Conservation (phyloP, 2,888 invertebrate species). For the Elysia crispata region DNA sequence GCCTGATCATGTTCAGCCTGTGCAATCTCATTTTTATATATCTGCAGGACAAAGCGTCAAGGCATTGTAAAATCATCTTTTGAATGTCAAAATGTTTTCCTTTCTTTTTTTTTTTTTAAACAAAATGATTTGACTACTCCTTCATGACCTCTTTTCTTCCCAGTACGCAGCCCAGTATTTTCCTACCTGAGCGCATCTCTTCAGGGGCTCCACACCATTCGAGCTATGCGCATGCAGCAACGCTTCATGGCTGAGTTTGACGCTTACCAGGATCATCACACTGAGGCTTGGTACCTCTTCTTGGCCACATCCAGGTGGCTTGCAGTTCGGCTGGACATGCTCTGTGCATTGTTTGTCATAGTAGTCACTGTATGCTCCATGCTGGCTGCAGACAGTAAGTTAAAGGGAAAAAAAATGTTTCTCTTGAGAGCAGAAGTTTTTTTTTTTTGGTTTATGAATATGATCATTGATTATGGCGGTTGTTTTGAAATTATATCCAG, state of each 20-base stretch:
- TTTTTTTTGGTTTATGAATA: too few relatives aligned
- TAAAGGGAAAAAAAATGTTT: too few relatives aligned
- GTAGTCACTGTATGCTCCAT: conserved; percentile 92
- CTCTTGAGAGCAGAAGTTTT: too few relatives aligned
- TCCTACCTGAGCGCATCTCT: conserved; percentile 92
- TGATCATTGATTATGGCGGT: too few relatives aligned
- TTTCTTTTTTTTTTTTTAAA: not conserved
- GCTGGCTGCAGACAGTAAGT: conserved; percentile 80
- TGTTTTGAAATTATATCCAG: too few relatives aligned
- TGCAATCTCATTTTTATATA: too few relatives aligned
- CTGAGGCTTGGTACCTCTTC: conserved; percentile 94
- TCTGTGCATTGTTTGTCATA: conserved; percentile 91
- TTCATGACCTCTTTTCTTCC: too few relatives aligned
- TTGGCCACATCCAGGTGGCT: conserved; percentile 94
- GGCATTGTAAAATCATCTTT: too few relatives aligned
- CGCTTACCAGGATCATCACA: conserved; percentile 83
- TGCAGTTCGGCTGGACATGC: conserved; percentile 93
- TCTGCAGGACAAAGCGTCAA: too few relatives aligned
- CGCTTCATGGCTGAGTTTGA: conserved; percentile 82
- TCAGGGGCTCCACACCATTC: conserved; percentile 92
- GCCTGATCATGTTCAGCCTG: too few relatives aligned
- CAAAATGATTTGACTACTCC: not conserved
- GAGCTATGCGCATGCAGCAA: conserved; percentile 90
- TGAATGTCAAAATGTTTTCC: conserved; percentile 3
- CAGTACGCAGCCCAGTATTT: conserved; percentile 96